A percentile compares a stretch with the other conserved stretches of the same genome.
These are phyloP conservation scores for Gnathonemus echidnorhynchus DNA, from an alignment of 2,113 vertebrate species.

Conservation along the genomic window DNA sequence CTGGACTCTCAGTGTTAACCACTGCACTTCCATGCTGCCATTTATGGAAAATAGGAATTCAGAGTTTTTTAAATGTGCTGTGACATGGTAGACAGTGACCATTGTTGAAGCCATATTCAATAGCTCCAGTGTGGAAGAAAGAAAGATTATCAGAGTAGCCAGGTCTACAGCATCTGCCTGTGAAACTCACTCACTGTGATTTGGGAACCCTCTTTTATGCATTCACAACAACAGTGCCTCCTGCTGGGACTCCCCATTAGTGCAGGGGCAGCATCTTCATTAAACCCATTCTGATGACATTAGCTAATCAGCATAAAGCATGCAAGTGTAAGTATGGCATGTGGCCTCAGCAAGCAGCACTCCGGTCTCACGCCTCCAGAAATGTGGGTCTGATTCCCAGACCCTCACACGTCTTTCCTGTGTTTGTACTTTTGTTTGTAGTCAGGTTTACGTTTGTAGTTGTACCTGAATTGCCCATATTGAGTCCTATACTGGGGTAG, in stretches of 20 bases:
- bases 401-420: not conserved
- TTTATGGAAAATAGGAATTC: not conserved
- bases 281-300: not conserved
- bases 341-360: not conserved
- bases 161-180: not conserved
- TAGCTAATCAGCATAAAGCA: not conserved
- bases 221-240: not conserved
- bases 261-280: not conserved
- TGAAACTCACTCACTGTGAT: not conserved
- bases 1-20: not conserved
- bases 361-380: not conserved
- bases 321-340: not conserved
- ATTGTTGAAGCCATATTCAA: not conserved
- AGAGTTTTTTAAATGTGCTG: not conserved
- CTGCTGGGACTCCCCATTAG: not conserved
- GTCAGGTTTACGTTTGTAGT: not conserved
- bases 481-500: not conserved
- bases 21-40: not conserved
- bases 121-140: not conserved
- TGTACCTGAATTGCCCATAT: not conserved
- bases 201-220: not conserved
- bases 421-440: not conserved
- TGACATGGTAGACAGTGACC: not conserved
- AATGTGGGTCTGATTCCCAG: not conserved
- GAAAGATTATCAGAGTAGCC: not conserved